Base-by-base conservation (phyloP, 2,888 invertebrate genomes). In the Hypsopygia costalis region DNA sequence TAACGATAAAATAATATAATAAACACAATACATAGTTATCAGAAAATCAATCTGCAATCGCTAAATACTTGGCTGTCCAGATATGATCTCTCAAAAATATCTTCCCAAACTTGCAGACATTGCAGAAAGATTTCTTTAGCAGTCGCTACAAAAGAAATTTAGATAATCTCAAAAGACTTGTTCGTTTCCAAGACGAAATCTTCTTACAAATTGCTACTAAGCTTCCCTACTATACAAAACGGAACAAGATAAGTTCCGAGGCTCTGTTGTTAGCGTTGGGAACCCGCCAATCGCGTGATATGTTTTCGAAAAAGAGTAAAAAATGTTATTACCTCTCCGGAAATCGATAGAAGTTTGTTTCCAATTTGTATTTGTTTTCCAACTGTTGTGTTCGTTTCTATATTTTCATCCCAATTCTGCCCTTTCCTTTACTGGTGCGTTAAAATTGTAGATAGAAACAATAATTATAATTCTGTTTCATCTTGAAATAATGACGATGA, bases 321-420 rank as follows among this genome's bases (percentile, higher is more conserved):
- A 25, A 21, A 36, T 21, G 41, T 46, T 40, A 46, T 41, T 42
- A 47, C 40, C 46, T 45, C 43, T 29, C 41, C 42, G 36, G 36
- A 42, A 51, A 49, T 39, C 39, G 33, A 34, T 44, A 40, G 46
- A 46, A 47, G 39, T 47, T 47, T 47, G 46, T 47, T 51, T 47
- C 41, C 44, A 44, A 41, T 51, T 47, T 47, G 30, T 46, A 40
- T 43, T 43, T 46, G 39, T 49, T 46, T 29, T 25, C 34, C 31
- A 40, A 43, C 41, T 44, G 31, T 11, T 11, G 6, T 11, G 31
- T 31, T 10, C 11, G 31, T 35, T 25, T 35, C 11, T 35, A 27
- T 35, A 31, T 31, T 31, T 31, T 11, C 11, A 6, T 31, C 7
- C 6, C 11, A 10, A 30, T n/a, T 10, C 11, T 11, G 12, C 6